A percentile compares a stretch with the other conserved stretches of the same genome.
These are phyloP conservation scores for Nicator chloris DNA, from an alignment of 2,113 vertebrate species.

Conservation along the genomic window DNA sequence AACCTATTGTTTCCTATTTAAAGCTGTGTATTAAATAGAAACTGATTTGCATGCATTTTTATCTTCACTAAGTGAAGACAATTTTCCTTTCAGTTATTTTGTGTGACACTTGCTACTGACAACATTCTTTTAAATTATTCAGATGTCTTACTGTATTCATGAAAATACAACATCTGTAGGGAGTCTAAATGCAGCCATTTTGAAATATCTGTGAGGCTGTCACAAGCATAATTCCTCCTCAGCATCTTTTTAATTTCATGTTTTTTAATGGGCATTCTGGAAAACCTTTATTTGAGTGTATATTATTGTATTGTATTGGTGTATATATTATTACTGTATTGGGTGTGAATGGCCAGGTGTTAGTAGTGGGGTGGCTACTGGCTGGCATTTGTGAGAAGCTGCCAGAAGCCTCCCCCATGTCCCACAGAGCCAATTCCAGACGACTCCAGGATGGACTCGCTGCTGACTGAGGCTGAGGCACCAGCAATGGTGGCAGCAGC, in stretches of 20 bases:
- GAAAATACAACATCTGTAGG: conserved; percentile 6
- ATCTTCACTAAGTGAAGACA: conserved; percentile 25
- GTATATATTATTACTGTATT: not conserved
- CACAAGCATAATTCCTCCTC: not conserved
- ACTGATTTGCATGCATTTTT: not conserved
- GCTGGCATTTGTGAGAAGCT: not conserved
- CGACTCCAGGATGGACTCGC: accelerated
- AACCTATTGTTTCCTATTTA: not conserved
- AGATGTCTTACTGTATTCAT: conserved; percentile 16
- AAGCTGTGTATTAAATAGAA: not conserved
- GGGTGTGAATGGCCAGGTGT: not conserved
- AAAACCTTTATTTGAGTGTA: not conserved
- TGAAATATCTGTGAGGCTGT: not conserved
- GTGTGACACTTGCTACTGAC: conserved; percentile 47
- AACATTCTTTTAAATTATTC: conserved; percentile 65
- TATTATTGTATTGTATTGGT: not conserved
- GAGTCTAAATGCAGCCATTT: conserved; percentile 1
- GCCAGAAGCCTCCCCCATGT: not conserved
- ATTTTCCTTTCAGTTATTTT: conserved; percentile 11
- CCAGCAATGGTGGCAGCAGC: not conserved
- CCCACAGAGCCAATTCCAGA: not conserved
- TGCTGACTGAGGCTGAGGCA: not conserved
- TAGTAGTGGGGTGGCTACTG: too few relatives aligned
- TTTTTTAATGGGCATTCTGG: not conserved
- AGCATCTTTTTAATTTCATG: not conserved